These are phyloP conservation scores for Onchidella celtica DNA, from an alignment of 2,888 invertebrate genomes.

Conservation along the genomic window DNA sequence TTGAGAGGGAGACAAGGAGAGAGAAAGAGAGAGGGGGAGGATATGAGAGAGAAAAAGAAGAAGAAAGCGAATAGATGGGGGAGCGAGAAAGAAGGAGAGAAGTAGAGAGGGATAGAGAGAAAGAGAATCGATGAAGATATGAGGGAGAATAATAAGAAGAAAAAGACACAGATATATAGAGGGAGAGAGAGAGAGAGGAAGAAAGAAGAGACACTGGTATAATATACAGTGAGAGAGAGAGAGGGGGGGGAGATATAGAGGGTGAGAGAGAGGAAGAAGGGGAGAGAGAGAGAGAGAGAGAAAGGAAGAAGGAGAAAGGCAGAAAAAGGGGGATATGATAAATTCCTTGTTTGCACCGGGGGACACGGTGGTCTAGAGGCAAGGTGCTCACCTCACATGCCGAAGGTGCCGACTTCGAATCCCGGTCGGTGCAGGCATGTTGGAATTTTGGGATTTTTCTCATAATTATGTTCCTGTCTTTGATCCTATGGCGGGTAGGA, in stretches of 20 bases:
- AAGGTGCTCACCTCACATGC: too few relatives aligned
- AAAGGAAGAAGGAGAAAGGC: slow-evolving; percentile 23
- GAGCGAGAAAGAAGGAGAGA: background rate
- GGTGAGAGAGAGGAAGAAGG: slow-evolving; percentile 8
- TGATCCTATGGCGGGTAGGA: too few relatives aligned
- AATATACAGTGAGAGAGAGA: background rate
- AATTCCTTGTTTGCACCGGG: too few relatives aligned
- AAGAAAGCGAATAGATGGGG: background rate
- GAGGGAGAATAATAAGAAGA: background rate
- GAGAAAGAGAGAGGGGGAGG: too few relatives aligned
- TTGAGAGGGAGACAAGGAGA: slow-evolving; percentile 6
- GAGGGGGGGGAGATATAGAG: background rate
- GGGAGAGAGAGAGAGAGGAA: background rate
- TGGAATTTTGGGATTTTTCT: background rate
- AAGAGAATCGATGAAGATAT: background rate
- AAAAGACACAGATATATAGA: background rate
- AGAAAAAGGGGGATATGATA: background rate
- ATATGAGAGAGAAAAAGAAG: background rate
- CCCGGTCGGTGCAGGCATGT: background rate
- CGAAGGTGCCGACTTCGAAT: too few relatives aligned
- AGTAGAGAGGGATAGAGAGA: background rate
- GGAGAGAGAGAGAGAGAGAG: slow-evolving; percentile 17
- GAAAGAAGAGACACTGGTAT: background rate
- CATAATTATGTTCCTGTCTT: background rate
- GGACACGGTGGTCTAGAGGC: too few relatives aligned